phyloP scores from a whole-genome alignment of 2,888 invertebrate genomes.

The Esperia sulphurella region DNA sequence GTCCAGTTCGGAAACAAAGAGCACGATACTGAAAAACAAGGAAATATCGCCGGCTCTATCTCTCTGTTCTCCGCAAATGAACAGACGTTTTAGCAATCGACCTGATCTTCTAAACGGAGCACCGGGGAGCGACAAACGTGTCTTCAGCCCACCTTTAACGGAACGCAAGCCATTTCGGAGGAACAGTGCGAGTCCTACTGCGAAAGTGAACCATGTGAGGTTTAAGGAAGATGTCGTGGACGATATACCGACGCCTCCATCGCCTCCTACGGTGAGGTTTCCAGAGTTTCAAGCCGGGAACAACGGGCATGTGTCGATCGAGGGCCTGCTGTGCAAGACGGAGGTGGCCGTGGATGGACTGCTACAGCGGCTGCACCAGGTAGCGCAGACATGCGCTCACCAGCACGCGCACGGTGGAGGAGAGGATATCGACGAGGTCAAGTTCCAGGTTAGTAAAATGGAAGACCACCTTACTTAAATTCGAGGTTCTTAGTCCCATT shows the following conservation, averaged over 20 bases:
- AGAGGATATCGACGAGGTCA: conserved; percentile 85
- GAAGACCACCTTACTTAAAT: too few relatives aligned
- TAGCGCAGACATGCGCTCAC: conserved; percentile 84
- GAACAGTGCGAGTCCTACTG: conserved; percentile 53
- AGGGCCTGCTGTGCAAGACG: conserved; percentile 82
- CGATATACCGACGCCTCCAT: conserved; percentile 69
- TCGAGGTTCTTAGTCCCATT: too few relatives aligned
- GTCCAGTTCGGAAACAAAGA: conserved; percentile 71
- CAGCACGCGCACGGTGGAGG: conserved; percentile 88
- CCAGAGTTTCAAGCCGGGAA: conserved; percentile 61
- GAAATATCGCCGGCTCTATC: conserved; percentile 65
- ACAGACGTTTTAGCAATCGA: conserved; percentile 66
- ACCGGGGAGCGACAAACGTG: conserved; percentile 48
- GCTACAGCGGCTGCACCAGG: conserved; percentile 83
- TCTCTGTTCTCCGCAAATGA: conserved; percentile 78
- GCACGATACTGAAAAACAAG: conserved; percentile 67
- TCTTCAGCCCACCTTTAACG: conserved; percentile 57
- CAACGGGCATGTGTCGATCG: conserved; percentile 79
- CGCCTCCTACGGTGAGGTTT: conserved; percentile 63
- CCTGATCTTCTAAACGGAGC: conserved; percentile 68
- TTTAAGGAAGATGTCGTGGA: conserved; percentile 69
- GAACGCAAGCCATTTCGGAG: conserved; percentile 54
- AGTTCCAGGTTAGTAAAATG: conserved; percentile 80
- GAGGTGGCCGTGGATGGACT: conserved; percentile 85
- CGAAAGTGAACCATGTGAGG: conserved; percentile 66